phyloP scores from a whole-genome alignment of 2,113 vertebrate species.

The Prochilodus magdalenae region DNA sequence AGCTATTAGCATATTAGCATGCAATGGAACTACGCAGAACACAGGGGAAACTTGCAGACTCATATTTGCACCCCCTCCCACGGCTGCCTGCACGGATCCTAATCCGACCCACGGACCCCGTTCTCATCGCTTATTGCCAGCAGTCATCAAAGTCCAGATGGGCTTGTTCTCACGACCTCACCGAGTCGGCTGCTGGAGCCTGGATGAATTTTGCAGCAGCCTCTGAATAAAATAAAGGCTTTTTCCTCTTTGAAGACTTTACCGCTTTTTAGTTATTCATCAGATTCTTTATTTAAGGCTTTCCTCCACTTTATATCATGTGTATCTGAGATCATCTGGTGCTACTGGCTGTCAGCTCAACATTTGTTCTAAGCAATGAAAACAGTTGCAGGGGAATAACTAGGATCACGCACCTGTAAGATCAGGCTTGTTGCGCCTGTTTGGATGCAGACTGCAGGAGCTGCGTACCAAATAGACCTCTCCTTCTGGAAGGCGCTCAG shows the following conservation, averaged over 20 bases:
- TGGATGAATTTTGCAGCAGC: conserved; percentile 48
- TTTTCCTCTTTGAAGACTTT: conserved; percentile 47
- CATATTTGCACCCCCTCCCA: conserved; percentile 6
- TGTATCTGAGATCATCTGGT: conserved; percentile 7
- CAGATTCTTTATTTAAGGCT: conserved; percentile 33
- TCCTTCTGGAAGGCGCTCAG: neutral
- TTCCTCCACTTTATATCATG: conserved; percentile 9
- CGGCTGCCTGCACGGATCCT: conserved; percentile 1
- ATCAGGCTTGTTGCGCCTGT: neutral
- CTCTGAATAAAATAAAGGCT: conserved; percentile 51
- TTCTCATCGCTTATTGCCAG: conserved; percentile 29
- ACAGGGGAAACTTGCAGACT: neutral
- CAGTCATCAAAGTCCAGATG: conserved; percentile 29
- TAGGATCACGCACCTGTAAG: neutral
- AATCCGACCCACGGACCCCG: conserved; percentile 23
- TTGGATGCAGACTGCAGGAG: neutral
- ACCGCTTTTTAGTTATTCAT: conserved; percentile 35
- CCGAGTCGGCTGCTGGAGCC: conserved; percentile 33
- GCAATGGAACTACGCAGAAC: neutral
- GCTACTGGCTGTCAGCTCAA: neutral
- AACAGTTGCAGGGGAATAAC: neutral
- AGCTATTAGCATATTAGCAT: neutral
- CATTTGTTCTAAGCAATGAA: neutral
- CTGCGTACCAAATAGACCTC: neutral
- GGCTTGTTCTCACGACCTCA: conserved; percentile 35